Conservation (phyloP, 2,888 invertebrate genomes). For the Drosophila engyochracea region DNA sequence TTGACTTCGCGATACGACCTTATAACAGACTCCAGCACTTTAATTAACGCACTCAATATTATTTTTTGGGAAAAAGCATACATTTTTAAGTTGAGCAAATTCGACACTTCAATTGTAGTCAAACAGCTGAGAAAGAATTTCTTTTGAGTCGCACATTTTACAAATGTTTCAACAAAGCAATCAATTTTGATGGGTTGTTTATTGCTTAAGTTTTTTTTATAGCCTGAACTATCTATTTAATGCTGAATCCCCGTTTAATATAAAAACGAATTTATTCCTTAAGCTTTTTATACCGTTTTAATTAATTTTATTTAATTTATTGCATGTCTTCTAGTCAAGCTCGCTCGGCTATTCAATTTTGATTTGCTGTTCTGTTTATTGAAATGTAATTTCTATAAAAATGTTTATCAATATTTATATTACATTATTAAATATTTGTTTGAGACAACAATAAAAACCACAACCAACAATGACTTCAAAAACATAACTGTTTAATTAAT, state of each 20-base stretch:
- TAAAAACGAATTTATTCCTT: not conserved
- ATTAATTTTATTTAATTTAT: not conserved
- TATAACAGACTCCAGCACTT: not conserved
- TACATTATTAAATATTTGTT: not conserved
- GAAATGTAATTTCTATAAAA: not conserved
- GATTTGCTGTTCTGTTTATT: too few relatives aligned
- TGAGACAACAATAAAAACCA: not conserved
- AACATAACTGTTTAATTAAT: not conserved
- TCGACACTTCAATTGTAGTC: not conserved
- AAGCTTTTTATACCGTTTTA: not conserved
- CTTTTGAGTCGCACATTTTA: not conserved
- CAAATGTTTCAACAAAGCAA: not conserved
- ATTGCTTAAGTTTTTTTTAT: not conserved
- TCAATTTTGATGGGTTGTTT: not conserved
- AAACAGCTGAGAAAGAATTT: not conserved
- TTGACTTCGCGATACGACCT: slow-evolving; percentile 1
- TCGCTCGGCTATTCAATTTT: too few relatives aligned
- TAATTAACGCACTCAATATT: slow-evolving; percentile 4
- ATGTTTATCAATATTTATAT: not conserved
- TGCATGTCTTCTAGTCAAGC: not conserved
- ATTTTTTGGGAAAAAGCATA: not conserved
- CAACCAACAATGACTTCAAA: not conserved
- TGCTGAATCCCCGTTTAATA: not conserved
- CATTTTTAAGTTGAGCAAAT: not conserved
- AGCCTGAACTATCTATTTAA: rapidly evolving